Percentiles rank a stretch among this genome's conserved stretches.
phyloP scores from a whole-genome alignment of 2,113 vertebrate genomes.

The Polyodon spathula region DNA sequence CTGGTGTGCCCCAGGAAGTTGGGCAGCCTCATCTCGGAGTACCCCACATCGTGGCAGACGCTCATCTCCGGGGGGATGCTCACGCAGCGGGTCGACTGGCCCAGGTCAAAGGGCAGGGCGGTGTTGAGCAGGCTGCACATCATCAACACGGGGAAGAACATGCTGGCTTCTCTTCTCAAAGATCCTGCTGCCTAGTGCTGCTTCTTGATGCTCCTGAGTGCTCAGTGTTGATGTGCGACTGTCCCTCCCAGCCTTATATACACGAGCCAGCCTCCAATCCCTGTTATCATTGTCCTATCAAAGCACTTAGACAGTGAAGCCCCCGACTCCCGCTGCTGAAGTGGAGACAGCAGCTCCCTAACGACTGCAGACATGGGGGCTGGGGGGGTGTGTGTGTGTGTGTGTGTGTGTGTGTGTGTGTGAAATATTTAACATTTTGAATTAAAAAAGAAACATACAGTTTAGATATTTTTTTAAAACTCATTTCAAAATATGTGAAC shows the following conservation, averaged over 20 bases:
- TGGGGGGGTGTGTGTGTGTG: not conserved
- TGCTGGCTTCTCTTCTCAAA: too few relatives aligned
- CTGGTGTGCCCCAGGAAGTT: constrained; percentile 79
- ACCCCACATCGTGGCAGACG: constrained; percentile 69
- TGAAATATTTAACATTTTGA: too few relatives aligned
- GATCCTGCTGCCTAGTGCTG: constrained; percentile 3
- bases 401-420: not conserved
- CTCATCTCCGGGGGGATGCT: constrained; percentile 68
- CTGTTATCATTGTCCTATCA: constrained; percentile 62
- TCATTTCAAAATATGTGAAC: constrained; percentile 1
- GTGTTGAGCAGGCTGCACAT: constrained; percentile 23
- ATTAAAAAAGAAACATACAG: not conserved
- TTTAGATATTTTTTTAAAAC: not conserved
- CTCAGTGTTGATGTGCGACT: constrained; percentile 12
- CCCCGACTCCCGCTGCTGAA: too few relatives aligned
- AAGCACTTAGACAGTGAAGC: constrained; percentile 53
- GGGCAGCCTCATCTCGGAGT: constrained; percentile 79
- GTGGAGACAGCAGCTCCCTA: constrained; percentile 53
- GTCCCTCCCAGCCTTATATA: constrained; percentile 41
- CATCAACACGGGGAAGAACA: constrained; percentile 20
- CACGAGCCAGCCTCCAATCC: constrained; percentile 37
- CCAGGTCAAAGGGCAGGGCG: constrained; percentile 59
- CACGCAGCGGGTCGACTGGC: constrained; percentile 76
- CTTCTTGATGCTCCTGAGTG: constrained; percentile 1
- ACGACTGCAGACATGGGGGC: constrained; percentile 48